Conservation (phyloP, 2,797 vertebrate genomes). For the Nyctalus aviator region DNA sequence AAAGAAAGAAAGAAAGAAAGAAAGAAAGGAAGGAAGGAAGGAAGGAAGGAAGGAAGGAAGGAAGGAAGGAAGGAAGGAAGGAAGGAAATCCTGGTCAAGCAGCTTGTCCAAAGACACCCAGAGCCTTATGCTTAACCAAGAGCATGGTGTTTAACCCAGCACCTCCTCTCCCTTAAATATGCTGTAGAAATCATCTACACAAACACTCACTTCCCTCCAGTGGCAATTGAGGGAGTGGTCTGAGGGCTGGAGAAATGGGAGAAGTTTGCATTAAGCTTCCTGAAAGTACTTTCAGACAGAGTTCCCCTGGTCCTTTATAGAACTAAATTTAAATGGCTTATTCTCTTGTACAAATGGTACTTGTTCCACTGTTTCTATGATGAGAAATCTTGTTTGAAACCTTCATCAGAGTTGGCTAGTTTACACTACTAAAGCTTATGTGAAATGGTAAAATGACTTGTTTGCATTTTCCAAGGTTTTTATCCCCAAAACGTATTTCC, state of each 20-base stretch:
- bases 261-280: background rate
- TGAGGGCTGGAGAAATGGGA: too few species aligned
- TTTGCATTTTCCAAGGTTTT: background rate
- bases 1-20: background rate
- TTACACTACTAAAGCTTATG: background rate
- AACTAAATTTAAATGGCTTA: background rate
- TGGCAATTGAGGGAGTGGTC: background rate
- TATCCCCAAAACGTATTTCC: background rate
- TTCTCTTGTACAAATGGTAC: background rate
- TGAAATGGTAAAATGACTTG: constrained; percentile 15
- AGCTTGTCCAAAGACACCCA: background rate
- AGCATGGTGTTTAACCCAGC: accelerated
- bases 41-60: too few species aligned
- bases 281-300: background rate
- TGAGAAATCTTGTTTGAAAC: background rate
- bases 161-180: background rate
- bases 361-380: background rate
- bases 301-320: background rate
- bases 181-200: background rate
- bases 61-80: background rate
- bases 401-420: background rate
- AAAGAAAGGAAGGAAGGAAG: too few species aligned
- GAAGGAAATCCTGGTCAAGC: background rate
- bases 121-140: background rate
- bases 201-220: background rate